Evolutionary conservation across 2,888 invertebrate species (phyloP), one percentile per base, ranked within the genome.

Genomic region (Laothoe populi): DNA sequence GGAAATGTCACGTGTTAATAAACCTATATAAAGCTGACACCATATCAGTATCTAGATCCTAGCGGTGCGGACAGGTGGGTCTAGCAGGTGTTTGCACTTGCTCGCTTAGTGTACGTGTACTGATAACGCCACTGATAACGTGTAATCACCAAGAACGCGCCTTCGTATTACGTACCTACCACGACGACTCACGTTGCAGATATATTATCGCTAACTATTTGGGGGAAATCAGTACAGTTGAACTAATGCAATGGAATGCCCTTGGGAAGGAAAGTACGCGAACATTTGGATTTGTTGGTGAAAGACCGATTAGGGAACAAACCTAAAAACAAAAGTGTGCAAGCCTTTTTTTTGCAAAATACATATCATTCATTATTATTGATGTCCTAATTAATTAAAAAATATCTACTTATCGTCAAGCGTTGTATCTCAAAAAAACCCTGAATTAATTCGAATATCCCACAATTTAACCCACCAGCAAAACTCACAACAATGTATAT

Each of bases 31-130:
- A 57, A 57, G 57, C 58, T 23, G 59, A 59, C 40, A 64, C 26
- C 42, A 40, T 61, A 53, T 53, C 60, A 61, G 16, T 53, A 53
- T 46, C 62, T 60, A 60, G 62, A 63, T 53, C 26, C 42, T 58
- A 58, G 58, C 60, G 26, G 64, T 58, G 65, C 65, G 71, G 78
- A 83, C 90, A 90, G 89, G 90, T 90, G 89, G 78, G 75, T 64
- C 63, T 65, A 75, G 84, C 91, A 91, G 91, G 91, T 91, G 91
- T 86, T 85, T 86, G 89, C 86, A 90, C 90, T 83, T 79, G 84
- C 79, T 71, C 23, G 26, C 21, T 60, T 46, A 49, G 90, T 90
- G 82, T 84, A 74, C 72, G 75, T 78, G 88, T 81, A 82, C 89
- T 86, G 88, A 84, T 87, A 87, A 84, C 72, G 73, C 71, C 68